Conservation (phyloP, 2,797 vertebrate genomes). For the Lepilemur ruficaudatus region DNA sequence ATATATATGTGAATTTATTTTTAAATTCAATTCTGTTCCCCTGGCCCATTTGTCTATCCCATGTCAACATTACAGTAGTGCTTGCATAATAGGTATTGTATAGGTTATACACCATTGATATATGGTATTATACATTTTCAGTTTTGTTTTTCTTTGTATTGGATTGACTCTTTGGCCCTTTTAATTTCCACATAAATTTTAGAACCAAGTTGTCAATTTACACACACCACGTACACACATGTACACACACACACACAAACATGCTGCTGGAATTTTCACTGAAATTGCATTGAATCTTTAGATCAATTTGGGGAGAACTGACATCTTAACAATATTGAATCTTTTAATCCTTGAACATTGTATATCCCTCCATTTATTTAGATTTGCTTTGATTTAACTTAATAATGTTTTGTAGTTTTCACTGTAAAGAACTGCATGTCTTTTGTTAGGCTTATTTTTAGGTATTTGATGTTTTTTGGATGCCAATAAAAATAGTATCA, state of each 20-base stretch:
- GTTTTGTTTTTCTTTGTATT: background rate
- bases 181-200: background rate
- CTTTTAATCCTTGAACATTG: background rate
- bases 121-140: background rate
- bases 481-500: background rate
- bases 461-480: background rate
- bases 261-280: background rate
- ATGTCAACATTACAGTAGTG: background rate
- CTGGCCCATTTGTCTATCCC: background rate
- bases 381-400: background rate
- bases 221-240: background rate
- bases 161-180: background rate
- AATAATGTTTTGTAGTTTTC: background rate
- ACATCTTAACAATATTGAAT: background rate
- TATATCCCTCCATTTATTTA: background rate
- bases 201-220: background rate
- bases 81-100: background rate
- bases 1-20: background rate
- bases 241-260: background rate
- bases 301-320: background rate
- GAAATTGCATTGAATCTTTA: background rate
- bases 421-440: background rate
- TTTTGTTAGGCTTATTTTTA: background rate
- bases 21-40: background rate
- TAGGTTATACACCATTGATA: background rate